Percentiles rank a stretch among this genome's conserved stretches.
Conservation (phyloP, 1,140 invertebrate species). For the Hypothenemus hampei region DNA sequence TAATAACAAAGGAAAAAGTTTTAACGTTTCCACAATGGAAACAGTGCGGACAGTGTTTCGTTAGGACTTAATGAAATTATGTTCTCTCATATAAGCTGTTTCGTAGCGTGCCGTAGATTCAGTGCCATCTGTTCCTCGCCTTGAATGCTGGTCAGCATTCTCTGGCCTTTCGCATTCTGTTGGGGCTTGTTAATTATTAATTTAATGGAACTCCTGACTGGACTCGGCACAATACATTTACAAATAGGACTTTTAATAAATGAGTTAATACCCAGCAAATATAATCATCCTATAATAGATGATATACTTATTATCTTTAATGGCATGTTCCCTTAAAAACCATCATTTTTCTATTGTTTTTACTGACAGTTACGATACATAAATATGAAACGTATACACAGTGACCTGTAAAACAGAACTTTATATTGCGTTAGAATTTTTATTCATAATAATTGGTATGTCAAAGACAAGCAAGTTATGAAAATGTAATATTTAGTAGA, state of each 20-base stretch:
- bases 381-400: background rate
- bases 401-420: background rate
- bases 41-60: constrained; percentile 19
- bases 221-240: constrained; percentile 13
- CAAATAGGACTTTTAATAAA: constrained; percentile 18
- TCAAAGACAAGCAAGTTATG: background rate
- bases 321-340: background rate
- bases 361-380: background rate
- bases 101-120: constrained; percentile 17
- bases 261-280: constrained; percentile 11
- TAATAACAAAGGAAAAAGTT: constrained; percentile 12
- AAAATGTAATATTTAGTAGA: background rate
- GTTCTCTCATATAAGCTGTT: constrained; percentile 23
- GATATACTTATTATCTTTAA: background rate
- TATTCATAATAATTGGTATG: background rate
- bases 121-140: constrained; percentile 24
- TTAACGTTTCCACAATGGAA: constrained; percentile 14
- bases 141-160: constrained; percentile 26
- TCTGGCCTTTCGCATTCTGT: constrained; percentile 22
- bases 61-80: constrained; percentile 23
- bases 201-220: constrained; percentile 22
- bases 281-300: constrained; percentile 10
- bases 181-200: constrained; percentile 26
- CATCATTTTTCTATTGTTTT: background rate
- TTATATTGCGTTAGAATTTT: background rate